Evolutionary conservation across 2,113 vertebrate genomes (phyloP).

Genomic region (Pluvialis apricaria): DNA sequence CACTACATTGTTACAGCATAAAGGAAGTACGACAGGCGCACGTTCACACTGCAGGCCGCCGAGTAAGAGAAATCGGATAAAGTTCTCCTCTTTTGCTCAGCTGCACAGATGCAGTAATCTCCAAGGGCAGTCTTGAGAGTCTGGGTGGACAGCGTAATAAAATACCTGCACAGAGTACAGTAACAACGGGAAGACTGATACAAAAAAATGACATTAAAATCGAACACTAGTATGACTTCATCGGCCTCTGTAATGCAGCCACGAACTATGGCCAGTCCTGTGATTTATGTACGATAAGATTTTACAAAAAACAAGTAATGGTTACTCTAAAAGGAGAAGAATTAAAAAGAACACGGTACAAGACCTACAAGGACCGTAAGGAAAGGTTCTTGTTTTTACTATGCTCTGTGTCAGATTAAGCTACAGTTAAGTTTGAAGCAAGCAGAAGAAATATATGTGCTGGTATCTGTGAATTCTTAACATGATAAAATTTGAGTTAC

Average conservation of each 20-base stretch:
- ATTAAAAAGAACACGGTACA: background rate
- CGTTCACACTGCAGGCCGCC: background rate
- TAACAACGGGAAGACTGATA: background rate
- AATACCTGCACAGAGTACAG: background rate
- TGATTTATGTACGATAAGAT: too few relatives aligned
- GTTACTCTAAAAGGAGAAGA: background rate
- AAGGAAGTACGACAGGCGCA: background rate
- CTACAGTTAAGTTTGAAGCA: background rate
- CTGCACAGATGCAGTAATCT: background rate
- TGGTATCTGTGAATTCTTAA: background rate
- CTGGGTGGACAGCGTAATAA: background rate
- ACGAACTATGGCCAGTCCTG: background rate
- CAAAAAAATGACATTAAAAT: background rate
- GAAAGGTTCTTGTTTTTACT: background rate
- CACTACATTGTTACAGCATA: background rate
- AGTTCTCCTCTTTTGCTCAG: background rate
- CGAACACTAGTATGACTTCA: background rate
- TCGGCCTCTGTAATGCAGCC: background rate
- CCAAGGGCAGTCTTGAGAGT: background rate
- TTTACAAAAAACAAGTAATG: background rate
- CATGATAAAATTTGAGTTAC: accelerated
- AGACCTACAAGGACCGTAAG: background rate
- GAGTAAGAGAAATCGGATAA: background rate
- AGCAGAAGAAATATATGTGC: background rate
- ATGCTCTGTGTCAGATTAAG: background rate